phyloP scores from a whole-genome alignment of 2,113 vertebrate genomes.

The Lynx canadensis region DNA sequence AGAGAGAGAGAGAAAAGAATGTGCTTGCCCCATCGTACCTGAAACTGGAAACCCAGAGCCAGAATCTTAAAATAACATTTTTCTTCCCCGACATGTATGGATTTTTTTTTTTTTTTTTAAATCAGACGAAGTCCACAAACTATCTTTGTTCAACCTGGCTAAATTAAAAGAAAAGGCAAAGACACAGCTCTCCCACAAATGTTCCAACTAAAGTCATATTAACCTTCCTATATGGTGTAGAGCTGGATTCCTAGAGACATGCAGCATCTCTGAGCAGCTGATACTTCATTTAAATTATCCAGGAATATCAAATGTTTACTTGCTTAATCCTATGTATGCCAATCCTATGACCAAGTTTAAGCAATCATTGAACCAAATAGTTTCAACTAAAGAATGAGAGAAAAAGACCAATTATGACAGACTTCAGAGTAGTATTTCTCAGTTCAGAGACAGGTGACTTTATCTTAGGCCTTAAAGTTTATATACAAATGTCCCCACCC shows the following conservation, averaged over 20 bases:
- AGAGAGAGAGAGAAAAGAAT: not conserved
- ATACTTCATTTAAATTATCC: not conserved
- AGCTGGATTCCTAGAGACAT: not conserved
- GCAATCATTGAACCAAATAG: not conserved
- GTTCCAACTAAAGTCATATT: not conserved
- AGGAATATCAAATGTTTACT: not conserved
- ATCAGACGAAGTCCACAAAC: not conserved
- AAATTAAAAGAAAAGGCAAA: not conserved
- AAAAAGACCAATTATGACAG: not conserved
- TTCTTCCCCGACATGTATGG: not conserved
- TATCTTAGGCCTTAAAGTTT: not conserved
- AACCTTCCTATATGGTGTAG: not conserved
- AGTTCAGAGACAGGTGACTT: not conserved
- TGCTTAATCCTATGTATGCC: not conserved
- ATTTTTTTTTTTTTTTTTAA: not conserved
- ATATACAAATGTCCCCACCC: not conserved
- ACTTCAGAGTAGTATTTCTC: not conserved
- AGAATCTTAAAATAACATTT: slow-evolving; percentile 10
- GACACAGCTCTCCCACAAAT: not conserved
- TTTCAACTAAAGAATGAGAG: slow-evolving; percentile 21
- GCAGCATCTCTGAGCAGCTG: not conserved
- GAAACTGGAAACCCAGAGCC: not conserved
- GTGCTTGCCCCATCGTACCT: not conserved
- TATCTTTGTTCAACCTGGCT: slow-evolving; percentile 22
- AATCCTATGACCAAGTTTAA: not conserved